phyloP scores from a whole-genome alignment of 2,113 vertebrate species.

The Planiliza haematocheilus region DNA sequence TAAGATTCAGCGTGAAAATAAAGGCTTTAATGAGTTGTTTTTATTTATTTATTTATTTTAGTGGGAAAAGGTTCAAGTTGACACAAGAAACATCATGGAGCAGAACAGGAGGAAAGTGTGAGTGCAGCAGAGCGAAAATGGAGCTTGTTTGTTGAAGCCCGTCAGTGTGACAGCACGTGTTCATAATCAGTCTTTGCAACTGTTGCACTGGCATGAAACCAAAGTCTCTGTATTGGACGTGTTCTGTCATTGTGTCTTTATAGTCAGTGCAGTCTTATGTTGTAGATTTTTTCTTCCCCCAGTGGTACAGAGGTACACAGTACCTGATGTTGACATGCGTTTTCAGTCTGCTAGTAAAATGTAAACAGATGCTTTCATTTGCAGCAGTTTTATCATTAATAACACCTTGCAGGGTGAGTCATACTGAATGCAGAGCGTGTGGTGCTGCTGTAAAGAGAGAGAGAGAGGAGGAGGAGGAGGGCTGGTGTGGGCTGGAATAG shows the following conservation, averaged over 20 bases:
- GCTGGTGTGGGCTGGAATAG: neutral
- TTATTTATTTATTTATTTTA: no score
- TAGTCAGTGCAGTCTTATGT: neutral
- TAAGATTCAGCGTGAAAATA: neutral
- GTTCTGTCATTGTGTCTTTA: conserved; percentile 4
- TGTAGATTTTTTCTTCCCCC: conserved; percentile 11
- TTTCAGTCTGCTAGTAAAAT: conserved; percentile 25
- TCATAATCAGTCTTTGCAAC: conserved; percentile 8
- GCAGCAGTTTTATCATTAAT: conserved; percentile 47
- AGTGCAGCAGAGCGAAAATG: conserved; percentile 11
- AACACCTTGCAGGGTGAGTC: conserved; percentile 53
- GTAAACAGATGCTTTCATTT: conserved; percentile 51
- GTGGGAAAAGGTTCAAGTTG: conserved; percentile 36
- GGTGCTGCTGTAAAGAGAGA: conserved; percentile 22
- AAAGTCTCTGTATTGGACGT: neutral
- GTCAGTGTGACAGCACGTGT: conserved; percentile 24
- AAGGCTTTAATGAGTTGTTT: no score
- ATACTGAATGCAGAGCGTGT: conserved; percentile 48
- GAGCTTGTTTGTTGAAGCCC: conserved; percentile 22
- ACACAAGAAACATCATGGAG: conserved; percentile 8
- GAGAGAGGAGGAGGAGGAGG: conserved; percentile 10
- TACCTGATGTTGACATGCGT: conserved; percentile 49
- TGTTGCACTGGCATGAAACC: conserved; percentile 26
- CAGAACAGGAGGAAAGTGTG: neutral
- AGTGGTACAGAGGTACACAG: neutral